Evolutionary conservation across 2,797 vertebrate genomes (phyloP).

Genomic region (Propithecus deckenii): DNA sequence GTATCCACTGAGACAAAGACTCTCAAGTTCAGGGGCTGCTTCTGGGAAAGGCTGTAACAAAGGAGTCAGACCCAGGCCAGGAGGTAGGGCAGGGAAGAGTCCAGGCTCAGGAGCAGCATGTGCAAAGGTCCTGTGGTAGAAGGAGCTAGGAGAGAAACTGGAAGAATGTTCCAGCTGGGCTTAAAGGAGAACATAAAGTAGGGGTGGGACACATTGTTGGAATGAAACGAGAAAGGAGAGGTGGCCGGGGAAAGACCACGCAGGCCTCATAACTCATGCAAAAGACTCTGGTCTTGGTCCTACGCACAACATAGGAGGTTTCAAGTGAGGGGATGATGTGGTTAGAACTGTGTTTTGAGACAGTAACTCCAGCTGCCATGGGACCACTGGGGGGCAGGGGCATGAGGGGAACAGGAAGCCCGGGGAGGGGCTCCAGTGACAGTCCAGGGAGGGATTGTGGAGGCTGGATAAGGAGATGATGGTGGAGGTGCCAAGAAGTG

Average conservation of each 20-base stretch:
- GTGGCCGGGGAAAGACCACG: fast-evolving
- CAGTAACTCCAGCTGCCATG: background rate
- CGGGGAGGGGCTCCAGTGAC: background rate
- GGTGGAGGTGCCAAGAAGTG: background rate
- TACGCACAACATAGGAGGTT: background rate
- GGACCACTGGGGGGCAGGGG: background rate
- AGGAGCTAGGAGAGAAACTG: background rate
- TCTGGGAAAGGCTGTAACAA: background rate
- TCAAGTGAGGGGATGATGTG: background rate
- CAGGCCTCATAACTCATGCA: background rate
- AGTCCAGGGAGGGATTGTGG: background rate
- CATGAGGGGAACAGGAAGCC: background rate
- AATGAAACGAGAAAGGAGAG: background rate
- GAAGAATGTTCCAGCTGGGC: background rate
- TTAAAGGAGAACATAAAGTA: background rate
- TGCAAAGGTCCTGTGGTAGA: background rate
- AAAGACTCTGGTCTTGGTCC: background rate
- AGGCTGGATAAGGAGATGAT: background rate
- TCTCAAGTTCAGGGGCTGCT: background rate
- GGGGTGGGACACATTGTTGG: background rate
- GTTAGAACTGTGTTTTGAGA: background rate
- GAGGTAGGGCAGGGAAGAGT: background rate
- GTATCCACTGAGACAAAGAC: background rate
- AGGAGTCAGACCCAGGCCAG: background rate
- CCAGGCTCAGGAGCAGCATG: background rate